Evolutionary conservation across 2,113 vertebrate species (phyloP).

Genomic region (Ciconia boyciana): DNA sequence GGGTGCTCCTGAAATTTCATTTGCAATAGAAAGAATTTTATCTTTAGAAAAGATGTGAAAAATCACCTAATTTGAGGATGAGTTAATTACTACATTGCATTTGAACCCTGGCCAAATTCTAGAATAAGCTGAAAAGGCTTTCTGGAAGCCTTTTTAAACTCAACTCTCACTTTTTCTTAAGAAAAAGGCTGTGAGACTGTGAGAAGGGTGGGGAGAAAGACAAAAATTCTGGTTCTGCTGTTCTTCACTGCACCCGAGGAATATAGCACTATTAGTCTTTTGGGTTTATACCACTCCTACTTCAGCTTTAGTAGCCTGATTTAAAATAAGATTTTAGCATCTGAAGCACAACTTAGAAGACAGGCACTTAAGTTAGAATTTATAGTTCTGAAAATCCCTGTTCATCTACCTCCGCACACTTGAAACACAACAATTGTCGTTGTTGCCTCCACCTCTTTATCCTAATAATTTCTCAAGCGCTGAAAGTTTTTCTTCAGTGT

Average conservation of each 20-base stretch:
- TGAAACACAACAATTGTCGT: background rate
- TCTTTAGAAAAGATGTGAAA: background rate
- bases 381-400: background rate
- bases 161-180: background rate
- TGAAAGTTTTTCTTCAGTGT: background rate
- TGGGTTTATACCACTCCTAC: background rate
- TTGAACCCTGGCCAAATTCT: background rate
- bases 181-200: background rate
- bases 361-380: background rate
- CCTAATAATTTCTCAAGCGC: background rate
- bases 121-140: background rate
- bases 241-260: background rate
- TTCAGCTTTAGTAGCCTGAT: background rate
- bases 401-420: background rate
- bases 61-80: background rate
- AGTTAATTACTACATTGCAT: background rate
- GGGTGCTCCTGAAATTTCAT: background rate
- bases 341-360: background rate
- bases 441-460: background rate
- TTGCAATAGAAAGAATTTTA: background rate
- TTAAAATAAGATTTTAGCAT: background rate
- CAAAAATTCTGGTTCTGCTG: background rate
- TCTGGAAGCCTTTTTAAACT: background rate
- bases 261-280: background rate
- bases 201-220: background rate